Evolutionary conservation across 2,888 invertebrate genomes (phyloP), one percentile per base, ranked within the genome.

Genomic region (Frankliniella intonsa): DNA sequence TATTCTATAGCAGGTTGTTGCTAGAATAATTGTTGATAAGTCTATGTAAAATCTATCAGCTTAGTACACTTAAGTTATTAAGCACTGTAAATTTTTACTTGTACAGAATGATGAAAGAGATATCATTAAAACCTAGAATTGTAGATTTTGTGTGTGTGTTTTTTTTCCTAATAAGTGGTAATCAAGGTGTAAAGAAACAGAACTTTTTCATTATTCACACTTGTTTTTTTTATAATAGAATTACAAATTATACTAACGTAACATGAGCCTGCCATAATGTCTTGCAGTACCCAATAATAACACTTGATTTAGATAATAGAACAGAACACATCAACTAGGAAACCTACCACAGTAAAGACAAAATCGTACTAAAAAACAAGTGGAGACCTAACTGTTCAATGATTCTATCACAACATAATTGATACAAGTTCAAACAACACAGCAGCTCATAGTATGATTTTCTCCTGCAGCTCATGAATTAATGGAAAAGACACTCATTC

Each of bases 361-460:
- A 76, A 69, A 22, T 76, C 2, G 69, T 25, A 25, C 69, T 76
- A 76, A 25, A 22, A 25, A 76, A 76, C 69, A 76, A 76, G 22
- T 76, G 69, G 25, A 25, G 25, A 76, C 69, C 22, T 22, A 25
- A 76, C 69, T 25, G 69, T n/a, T 19, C 62, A 62, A 76, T 76
- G 69, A 76, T 76, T 76, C 69, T 76, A 76, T 76, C 69, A 76
- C 69, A 76, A 76, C 25, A 25, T 76, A 76, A 76, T 76, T 76
- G 69, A 76, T 76, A 76, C 69, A 76, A 10, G 69, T 76, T 76
- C 69, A 76, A 76, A 76, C 69, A 76, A 76, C 69, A 76, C n/a
- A 76, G 25, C 69, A 76, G 25, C 69, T 25, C n/a, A 76, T 8
- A 19, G 55, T 55, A 62, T 17, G 17, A n/a, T 62, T 62, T 62